Evolutionary conservation across 2,888 invertebrate species (phyloP).

Genomic region (Agrotis exclamationis): DNA sequence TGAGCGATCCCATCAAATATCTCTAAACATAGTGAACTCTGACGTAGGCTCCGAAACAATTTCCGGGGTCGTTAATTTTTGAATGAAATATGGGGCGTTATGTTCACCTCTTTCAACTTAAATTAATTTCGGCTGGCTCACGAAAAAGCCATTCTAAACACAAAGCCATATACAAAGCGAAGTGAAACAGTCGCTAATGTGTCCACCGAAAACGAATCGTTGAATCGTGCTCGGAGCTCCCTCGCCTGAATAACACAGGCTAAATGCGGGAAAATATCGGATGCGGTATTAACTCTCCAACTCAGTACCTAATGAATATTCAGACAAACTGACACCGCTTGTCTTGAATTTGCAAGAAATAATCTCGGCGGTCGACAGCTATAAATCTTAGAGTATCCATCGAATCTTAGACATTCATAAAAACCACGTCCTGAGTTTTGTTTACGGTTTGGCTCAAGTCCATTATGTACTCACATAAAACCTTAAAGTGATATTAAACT

Average conservation of each 20-base stretch:
- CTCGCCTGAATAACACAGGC: conserved; percentile 58
- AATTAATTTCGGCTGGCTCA: conserved; percentile 69
- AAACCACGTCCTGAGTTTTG: conserved; percentile 43
- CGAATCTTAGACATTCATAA: conserved; percentile 49
- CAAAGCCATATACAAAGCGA: conserved; percentile 64
- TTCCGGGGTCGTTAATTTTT: conserved; percentile 52
- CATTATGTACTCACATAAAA: conserved; percentile 22
- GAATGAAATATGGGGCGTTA: conserved; percentile 56
- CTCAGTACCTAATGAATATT: conserved; percentile 83
- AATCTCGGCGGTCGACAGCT: conserved; percentile 76
- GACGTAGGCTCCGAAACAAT: conserved; percentile 38
- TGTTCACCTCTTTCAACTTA: conserved; percentile 53
- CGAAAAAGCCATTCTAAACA: conserved; percentile 71
- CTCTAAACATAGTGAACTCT: conserved; percentile 46
- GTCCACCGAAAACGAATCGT: conserved; percentile 74
- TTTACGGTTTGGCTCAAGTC: conserved; percentile 29
- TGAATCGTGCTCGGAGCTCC: conserved; percentile 66
- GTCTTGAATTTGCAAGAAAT: conserved; percentile 84
- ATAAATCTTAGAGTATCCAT: conserved; percentile 79
- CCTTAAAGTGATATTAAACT: conserved; percentile 22
- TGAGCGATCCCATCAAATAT: conserved; percentile 48
- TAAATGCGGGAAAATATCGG: conserved; percentile 73
- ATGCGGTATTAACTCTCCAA: conserved; percentile 77
- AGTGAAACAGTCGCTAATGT: conserved; percentile 71
- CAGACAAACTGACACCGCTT: conserved; percentile 81